Conservation (phyloP, 2,888 invertebrate genomes). For the Micropterix aruncella region DNA sequence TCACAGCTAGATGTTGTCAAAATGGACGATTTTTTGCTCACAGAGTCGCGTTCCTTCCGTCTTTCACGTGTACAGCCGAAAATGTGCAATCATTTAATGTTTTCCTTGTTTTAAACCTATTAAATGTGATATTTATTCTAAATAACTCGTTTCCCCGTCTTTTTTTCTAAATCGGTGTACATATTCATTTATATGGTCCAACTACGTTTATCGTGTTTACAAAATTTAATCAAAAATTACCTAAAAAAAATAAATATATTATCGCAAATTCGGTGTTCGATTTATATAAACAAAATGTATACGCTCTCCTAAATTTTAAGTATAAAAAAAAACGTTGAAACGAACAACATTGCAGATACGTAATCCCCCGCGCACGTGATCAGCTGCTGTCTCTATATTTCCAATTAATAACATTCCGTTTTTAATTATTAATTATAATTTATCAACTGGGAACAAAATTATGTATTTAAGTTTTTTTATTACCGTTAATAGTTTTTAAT, state of each 20-base stretch:
- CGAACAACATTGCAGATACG: not conserved
- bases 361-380: not conserved
- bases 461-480: not conserved
- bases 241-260: constrained; percentile 28
- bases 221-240: not conserved
- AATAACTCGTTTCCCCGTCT: not conserved
- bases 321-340: no score
- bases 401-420: not conserved
- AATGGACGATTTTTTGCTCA: not conserved
- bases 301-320: constrained; percentile 39
- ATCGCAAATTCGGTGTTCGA: constrained; percentile 17
- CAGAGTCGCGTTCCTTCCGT: no score
- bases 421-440: no score
- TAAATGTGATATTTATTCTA: no score
- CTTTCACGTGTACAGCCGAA: not conserved
- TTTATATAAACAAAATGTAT: constrained; percentile 29
- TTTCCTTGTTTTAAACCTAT: not conserved
- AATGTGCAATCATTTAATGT: not conserved
- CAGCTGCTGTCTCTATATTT: not conserved
- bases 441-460: not conserved
- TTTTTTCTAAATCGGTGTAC: not conserved
- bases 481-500: not conserved
- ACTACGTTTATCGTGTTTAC: not conserved
- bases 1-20: not conserved
- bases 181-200: not conserved